Base-by-base conservation (phyloP, 2,888 invertebrate species). In the Bruchidius siliquastri region DNA sequence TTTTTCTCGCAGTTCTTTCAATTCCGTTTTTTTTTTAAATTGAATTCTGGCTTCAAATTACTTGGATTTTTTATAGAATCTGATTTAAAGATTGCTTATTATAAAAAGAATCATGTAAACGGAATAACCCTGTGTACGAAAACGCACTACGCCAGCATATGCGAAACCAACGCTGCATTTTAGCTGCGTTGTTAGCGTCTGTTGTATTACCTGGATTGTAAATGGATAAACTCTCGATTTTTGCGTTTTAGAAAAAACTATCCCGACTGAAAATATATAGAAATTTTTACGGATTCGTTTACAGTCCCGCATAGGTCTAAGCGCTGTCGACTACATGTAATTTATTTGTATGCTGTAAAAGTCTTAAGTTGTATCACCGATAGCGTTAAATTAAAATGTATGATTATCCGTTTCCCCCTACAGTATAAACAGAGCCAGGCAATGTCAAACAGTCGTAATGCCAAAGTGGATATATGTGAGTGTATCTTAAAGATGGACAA, bases 391-490 rank as follows among this genome's bases (percentile, higher is more conserved):
- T 49, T 8, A 49, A 49, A 49, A 49, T 49, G 49, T 49, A 49
- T 49, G 49, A 49, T 49, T 49, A 49, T 49, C 49, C 49, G 74
- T 77, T 75, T 78, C 74, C 77, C 85, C 84, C 84, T 83, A 83
- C 83, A 77, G 83, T 81, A 85, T 85, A 85, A 84, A 82, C 86
- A 86, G 86, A 86, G 86, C 86, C 49, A 49, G 49, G 49, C 49
- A 49, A 49, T 26, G 49, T 49, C 49, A 49, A 49, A 49, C 49
- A 4, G 49, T 49, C 49, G 1, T 8, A 49, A 49, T 49, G 49
- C 49, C 49, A 49, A 49, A 49, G 49, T 13, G 49, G 49, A 49
- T 49, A 49, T 49, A 49, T 49, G 49, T 13, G 49, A 49, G 49
- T 49, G 49, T 49, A 49, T 49, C 49, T 49, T 49, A 49, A 26